phyloP scores from a whole-genome alignment of 2,797 vertebrate genomes.

The Gymnodraco acuticeps region DNA sequence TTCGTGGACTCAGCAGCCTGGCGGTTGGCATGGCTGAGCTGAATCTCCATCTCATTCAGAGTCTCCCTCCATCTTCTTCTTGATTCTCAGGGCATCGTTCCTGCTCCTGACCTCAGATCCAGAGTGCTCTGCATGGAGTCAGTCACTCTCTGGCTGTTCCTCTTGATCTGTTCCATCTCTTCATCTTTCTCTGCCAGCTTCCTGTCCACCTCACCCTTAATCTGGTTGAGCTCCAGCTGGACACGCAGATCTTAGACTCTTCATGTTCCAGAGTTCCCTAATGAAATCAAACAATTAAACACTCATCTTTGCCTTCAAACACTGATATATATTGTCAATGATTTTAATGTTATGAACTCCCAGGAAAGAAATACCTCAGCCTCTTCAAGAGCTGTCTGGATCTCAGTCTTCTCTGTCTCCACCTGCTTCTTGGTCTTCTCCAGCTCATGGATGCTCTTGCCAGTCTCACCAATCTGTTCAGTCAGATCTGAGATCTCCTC shows the following conservation, averaged over 20 bases:
- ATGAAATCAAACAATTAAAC: not conserved
- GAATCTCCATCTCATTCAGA: conserved; percentile 91
- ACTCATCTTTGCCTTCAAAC: not conserved
- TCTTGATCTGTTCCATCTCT: conserved; percentile 92
- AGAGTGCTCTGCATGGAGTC: conserved; percentile 88
- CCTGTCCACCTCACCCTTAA: conserved; percentile 90
- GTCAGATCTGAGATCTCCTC: conserved; percentile 92
- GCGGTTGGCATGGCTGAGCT: conserved; percentile 89
- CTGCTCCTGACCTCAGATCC: conserved; percentile 91
- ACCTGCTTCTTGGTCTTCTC: conserved; percentile 89
- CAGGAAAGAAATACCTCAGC: conserved; percentile 76
- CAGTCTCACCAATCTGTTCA: conserved; percentile 89
- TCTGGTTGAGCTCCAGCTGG: conserved; percentile 90
- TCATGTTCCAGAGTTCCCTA: conserved; percentile 90
- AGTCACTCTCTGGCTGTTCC: conserved; percentile 86
- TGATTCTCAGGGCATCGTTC: conserved; percentile 90
- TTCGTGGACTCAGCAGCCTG: conserved; percentile 90
- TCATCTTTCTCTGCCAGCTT: conserved; percentile 91
- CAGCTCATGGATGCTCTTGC: conserved; percentile 89
- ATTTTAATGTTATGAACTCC: rapidly evolving
- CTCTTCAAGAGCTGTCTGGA: conserved; percentile 73
- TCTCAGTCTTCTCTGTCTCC: conserved; percentile 88
- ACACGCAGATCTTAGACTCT: conserved; percentile 90
- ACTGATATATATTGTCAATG: not conserved
- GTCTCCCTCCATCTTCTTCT: conserved; percentile 94